phyloP scores from a whole-genome alignment of 2,888 invertebrate genomes.

The Aporophyla nigra region DNA sequence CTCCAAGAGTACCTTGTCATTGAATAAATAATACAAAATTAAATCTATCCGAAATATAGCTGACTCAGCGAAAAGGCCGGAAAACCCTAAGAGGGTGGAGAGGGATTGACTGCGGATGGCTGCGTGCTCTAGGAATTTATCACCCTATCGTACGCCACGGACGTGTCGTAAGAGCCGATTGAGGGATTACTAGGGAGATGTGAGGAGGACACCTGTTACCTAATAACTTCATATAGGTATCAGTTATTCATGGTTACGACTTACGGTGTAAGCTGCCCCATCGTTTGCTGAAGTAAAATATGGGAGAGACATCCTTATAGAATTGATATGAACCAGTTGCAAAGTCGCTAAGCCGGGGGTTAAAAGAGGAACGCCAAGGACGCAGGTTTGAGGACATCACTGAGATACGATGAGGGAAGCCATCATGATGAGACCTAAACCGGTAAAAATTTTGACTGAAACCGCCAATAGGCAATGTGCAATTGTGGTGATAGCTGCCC shows the following conservation, averaged over 20 bases:
- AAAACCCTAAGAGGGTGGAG: conserved; percentile 25
- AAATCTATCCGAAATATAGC: conserved; percentile 30
- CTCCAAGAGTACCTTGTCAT: background rate
- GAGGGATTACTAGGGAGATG: conserved; percentile 39
- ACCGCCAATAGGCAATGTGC: background rate
- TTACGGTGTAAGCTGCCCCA: background rate
- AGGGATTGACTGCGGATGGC: conserved; percentile 25
- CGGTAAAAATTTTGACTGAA: background rate
- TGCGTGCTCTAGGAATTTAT: conserved; percentile 37
- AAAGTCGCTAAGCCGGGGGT: background rate
- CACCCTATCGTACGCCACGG: conserved; percentile 35
- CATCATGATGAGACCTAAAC: background rate
- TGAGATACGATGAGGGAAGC: background rate
- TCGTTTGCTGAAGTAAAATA: background rate
- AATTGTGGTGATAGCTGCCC: background rate
- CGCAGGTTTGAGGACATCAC: too few species aligned
- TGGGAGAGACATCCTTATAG: background rate
- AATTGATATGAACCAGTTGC: conserved; percentile 10
- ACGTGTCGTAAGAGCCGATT: conserved; percentile 39
- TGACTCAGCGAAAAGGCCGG: conserved; percentile 36
- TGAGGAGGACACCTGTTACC: conserved; percentile 48
- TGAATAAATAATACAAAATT: conserved; percentile 10
- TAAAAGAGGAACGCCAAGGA: background rate
- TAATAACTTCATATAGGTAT: conserved; percentile 36
- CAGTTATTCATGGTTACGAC: conserved; percentile 36